Conservation (phyloP, 2,888 invertebrate species). For the Eurytoma adleriae region DNA sequence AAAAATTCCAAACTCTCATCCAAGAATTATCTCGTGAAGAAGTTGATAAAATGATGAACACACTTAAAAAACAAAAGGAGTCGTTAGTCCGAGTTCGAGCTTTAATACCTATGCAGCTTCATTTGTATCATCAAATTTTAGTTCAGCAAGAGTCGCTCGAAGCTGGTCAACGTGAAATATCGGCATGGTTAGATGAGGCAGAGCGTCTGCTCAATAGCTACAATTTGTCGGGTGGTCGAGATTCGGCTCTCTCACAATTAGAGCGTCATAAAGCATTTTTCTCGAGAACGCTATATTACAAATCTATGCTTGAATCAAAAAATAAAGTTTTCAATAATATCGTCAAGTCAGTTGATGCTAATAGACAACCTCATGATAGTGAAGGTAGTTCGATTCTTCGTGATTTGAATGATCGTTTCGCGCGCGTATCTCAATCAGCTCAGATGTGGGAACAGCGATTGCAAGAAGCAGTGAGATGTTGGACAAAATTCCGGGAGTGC, state of each 20-base stretch:
- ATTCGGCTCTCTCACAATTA: conserved; percentile 85
- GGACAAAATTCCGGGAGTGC: conserved; percentile 89
- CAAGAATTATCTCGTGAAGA: conserved; percentile 93
- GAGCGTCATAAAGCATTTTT: conserved; percentile 92
- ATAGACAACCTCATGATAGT: conserved; percentile 85
- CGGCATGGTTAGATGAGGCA: conserved; percentile 90
- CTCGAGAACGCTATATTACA: conserved; percentile 92
- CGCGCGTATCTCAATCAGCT: conserved; percentile 85
- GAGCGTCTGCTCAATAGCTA: conserved; percentile 83
- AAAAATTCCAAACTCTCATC: conserved; percentile 93
- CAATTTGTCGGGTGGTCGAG: conserved; percentile 82
- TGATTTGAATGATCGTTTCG: conserved; percentile 90
- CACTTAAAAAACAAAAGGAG: conserved; percentile 92
- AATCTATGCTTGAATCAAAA: conserved; percentile 95
- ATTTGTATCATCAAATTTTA: conserved; percentile 88
- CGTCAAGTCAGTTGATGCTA: conserved; percentile 85
- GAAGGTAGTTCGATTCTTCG: conserved; percentile 86
- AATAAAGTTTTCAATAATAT: conserved; percentile 95
- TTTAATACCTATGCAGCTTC: conserved; percentile 88
- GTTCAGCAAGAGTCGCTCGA: conserved; percentile 95
- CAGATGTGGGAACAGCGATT: conserved; percentile 88
- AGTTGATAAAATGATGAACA: conserved; percentile 92
- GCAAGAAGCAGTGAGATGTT: conserved; percentile 87
- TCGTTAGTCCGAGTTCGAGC: conserved; percentile 90
- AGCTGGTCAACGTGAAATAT: conserved; percentile 90